phyloP scores from a whole-genome alignment of 2,113 vertebrate genomes.

The Blennius ocellaris region DNA sequence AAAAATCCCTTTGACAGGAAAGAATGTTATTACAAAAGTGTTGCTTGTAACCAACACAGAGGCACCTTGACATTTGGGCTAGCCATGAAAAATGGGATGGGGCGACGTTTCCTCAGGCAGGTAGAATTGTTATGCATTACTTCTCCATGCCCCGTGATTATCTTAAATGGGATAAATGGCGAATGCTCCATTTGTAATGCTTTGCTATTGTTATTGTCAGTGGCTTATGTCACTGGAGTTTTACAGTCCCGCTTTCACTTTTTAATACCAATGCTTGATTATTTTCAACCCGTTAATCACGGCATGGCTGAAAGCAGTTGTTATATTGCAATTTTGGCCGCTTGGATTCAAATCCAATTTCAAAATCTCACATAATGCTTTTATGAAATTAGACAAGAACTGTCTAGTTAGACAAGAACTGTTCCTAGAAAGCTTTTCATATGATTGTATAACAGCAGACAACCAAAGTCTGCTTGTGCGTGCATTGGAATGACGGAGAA shows the following conservation, averaged over 20 bases:
- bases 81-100: conserved; percentile 3
- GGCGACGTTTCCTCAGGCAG: neutral
- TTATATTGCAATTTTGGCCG: neutral
- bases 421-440: neutral
- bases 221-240: conserved; percentile 17
- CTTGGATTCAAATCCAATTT: conserved; percentile 4
- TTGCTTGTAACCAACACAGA: neutral
- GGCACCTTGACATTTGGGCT: neutral
- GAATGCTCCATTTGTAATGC: conserved; percentile 15
- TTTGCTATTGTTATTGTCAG: conserved; percentile 13
- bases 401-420: neutral
- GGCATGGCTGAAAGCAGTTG: neutral
- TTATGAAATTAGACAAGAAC: conserved; percentile 4
- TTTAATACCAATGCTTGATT: conserved; percentile 17
- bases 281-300: conserved; percentile 28
- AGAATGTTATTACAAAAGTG: conserved; percentile 4
- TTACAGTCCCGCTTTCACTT: conserved; percentile 15
- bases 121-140: conserved; percentile 15
- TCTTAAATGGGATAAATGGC: conserved; percentile 42
- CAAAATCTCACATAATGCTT: neutral
- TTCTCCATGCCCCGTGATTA: conserved; percentile 28
- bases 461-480: neutral
- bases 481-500: neutral
- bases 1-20: neutral
- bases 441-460: neutral